Percentiles rank a stretch among this genome's conserved stretches.
Conservation (phyloP, 2,113 vertebrate species). For the Paradoxurus hermaphroditus region DNA sequence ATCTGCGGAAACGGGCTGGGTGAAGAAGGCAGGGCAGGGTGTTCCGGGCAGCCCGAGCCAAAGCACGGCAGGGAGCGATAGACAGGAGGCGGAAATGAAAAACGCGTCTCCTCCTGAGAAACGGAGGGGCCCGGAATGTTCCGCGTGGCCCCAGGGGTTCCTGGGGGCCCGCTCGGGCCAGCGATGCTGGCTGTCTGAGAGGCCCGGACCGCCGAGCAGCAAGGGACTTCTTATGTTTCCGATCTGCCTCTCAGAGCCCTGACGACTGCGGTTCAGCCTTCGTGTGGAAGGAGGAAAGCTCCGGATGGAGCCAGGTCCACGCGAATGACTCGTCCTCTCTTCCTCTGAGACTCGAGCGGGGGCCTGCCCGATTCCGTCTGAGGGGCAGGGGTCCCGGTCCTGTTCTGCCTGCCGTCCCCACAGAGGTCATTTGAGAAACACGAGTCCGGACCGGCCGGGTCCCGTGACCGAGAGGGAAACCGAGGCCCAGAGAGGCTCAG, state of each 20-base stretch:
- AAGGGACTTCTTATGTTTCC: not conserved
- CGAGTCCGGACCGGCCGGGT: not conserved
- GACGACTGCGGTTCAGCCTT: fast-evolving
- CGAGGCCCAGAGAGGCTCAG: not conserved
- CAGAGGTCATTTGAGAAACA: not conserved
- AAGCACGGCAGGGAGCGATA: not conserved
- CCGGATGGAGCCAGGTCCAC: not conserved
- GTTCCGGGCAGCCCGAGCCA: not conserved
- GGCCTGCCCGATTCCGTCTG: too few species aligned
- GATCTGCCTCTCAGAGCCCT: not conserved
- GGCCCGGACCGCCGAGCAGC: not conserved
- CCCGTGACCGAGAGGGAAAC: not conserved
- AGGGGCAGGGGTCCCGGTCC: too few species aligned
- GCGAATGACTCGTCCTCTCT: not conserved
- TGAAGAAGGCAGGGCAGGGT: not conserved
- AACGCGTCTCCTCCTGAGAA: not conserved
- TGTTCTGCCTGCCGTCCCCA: not conserved
- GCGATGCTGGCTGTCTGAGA: not conserved
- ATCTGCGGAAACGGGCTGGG: not conserved
- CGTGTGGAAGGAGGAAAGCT: not conserved
- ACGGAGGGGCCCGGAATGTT: not conserved
- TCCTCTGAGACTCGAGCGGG: not conserved
- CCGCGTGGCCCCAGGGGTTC: not conserved
- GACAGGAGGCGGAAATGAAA: not conserved
- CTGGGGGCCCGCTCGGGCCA: not conserved